phyloP scores from a whole-genome alignment of 2,113 vertebrate genomes.

The Anhinga anhinga region DNA sequence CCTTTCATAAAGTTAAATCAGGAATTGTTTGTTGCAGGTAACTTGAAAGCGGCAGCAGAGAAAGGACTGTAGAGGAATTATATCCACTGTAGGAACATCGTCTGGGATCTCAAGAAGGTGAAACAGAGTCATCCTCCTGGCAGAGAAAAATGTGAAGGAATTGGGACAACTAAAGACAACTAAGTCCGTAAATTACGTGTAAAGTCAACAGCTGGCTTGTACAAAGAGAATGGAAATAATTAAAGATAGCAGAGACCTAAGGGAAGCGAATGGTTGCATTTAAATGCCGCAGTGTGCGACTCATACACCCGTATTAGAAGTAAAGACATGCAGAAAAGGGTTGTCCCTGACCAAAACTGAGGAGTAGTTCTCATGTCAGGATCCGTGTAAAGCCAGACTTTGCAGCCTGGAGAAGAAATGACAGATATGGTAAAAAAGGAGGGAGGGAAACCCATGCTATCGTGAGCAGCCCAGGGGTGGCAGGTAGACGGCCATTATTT shows the following conservation, averaged over 20 bases:
- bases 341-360: background rate
- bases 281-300: too few relatives aligned
- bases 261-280: background rate
- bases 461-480: background rate
- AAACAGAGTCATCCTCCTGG: background rate
- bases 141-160: background rate
- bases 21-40: background rate
- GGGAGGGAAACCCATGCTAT: background rate
- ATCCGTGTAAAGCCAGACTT: background rate
- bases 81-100: background rate
- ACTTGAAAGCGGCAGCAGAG: background rate
- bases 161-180: background rate
- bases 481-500: background rate
- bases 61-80: background rate
- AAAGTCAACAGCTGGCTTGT: background rate
- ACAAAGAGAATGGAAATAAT: background rate
- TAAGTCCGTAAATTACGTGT: background rate
- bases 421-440: rapidly evolving
- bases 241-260: background rate
- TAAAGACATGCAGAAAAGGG: background rate
- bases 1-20: background rate
- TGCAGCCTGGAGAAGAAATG: background rate
- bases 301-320: background rate
- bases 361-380: background rate
- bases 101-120: background rate